Evolutionary conservation across 2,113 vertebrate species (phyloP).

Genomic region (Alexandromys fortis): DNA sequence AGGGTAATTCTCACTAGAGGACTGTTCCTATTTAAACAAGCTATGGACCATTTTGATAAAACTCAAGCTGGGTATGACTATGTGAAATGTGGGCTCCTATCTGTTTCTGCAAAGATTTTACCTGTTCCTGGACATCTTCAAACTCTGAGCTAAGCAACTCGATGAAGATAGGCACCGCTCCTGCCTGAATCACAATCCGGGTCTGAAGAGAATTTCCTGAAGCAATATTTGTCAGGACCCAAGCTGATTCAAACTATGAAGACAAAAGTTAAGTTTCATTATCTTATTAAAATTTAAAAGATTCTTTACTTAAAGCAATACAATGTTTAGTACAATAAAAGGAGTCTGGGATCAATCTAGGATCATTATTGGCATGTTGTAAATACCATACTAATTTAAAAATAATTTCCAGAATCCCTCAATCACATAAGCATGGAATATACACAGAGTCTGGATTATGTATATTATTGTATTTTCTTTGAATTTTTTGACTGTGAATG

Average conservation of each 20-base stretch:
- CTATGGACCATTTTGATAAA: neutral
- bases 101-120: conserved; percentile 73
- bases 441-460: no score
- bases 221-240: conserved; percentile 99
- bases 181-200: conserved; percentile 97
- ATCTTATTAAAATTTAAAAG: conserved; percentile 48
- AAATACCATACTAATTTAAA: conserved; percentile 44
- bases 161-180: conserved; percentile 98
- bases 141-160: conserved; percentile 97
- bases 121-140: conserved; percentile 99
- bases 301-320: conserved; percentile 40
- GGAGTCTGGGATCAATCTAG: neutral
- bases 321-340: conserved; percentile 45
- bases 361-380: conserved; percentile 9
- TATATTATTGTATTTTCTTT: no score
- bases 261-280: conserved; percentile 77
- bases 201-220: conserved; percentile 98
- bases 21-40: neutral
- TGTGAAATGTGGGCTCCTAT: conserved; percentile 12
- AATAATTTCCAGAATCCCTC: conserved; percentile 27
- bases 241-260: conserved; percentile 96
- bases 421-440: neutral
- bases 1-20: neutral
- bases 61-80: neutral
- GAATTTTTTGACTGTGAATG: no score